Evolutionary conservation across 2,113 vertebrate species (phyloP).

Genomic region (Elephantulus edwardii): DNA sequence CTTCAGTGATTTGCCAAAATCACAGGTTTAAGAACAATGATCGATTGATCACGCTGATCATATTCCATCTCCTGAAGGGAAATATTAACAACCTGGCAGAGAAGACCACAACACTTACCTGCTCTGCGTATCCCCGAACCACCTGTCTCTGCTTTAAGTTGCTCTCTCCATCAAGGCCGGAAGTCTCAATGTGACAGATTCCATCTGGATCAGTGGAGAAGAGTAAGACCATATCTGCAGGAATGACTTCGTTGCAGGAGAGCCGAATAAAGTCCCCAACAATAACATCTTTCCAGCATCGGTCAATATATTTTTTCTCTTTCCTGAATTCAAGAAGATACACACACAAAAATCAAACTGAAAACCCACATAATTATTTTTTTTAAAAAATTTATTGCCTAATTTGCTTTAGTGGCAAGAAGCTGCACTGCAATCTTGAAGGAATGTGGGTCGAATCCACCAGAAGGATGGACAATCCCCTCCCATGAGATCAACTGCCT

Average conservation of each 20-base stretch:
- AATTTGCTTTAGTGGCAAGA: no score
- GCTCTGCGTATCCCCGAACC: conserved; percentile 86
- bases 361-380: background rate
- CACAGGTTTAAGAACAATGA: conserved; percentile 32
- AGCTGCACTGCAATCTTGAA: no score
- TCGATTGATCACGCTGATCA: background rate
- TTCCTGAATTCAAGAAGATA: conserved; percentile 82
- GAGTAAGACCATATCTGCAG: conserved; percentile 94
- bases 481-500: no score
- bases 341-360: background rate
- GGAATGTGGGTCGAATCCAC: no score
- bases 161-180: conserved; percentile 95
- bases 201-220: conserved; percentile 92
- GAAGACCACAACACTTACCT: conserved; percentile 82
- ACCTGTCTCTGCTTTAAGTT: conserved; percentile 96
- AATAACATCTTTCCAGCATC: conserved; percentile 90
- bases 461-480: no score
- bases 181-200: conserved; percentile 95
- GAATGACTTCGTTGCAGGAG: conserved; percentile 93
- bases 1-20: background rate
- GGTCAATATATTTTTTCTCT: conserved; percentile 86
- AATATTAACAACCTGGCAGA: background rate
- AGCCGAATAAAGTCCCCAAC: conserved; percentile 95
- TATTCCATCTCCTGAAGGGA: background rate
- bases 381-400: no score